These are phyloP conservation scores for Betta splendens DNA, from an alignment of 2,797 vertebrate species.

Conservation along the genomic window DNA sequence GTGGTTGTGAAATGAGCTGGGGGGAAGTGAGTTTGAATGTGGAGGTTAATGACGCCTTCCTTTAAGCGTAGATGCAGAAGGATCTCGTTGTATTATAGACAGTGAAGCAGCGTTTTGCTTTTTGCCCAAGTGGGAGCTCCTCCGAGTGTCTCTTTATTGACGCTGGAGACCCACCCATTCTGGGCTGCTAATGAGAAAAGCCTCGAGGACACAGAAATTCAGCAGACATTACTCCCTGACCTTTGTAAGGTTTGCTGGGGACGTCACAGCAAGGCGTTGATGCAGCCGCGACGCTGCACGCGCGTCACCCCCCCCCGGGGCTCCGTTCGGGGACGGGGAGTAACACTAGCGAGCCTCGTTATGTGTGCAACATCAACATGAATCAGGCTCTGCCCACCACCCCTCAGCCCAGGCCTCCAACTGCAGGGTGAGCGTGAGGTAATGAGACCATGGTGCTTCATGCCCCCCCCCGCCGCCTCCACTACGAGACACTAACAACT, in stretches of 20 bases:
- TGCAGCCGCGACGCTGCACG: slow-evolving; percentile 41
- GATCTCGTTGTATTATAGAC: slow-evolving; percentile 51
- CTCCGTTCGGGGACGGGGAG: slow-evolving; percentile 51
- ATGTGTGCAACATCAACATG: slow-evolving; percentile 77
- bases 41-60: slow-evolving; percentile 49
- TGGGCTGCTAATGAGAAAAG: slow-evolving; percentile 71
- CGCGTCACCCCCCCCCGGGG: slow-evolving; percentile 61
- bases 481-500: slow-evolving; percentile 73
- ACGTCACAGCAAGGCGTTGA: slow-evolving; percentile 43
- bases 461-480: slow-evolving; percentile 68
- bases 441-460: slow-evolving; percentile 73
- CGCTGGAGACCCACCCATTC: slow-evolving; percentile 67
- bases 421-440: slow-evolving; percentile 70
- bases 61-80: slow-evolving; percentile 43
- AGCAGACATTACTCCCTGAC: slow-evolving; percentile 75
- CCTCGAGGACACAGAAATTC: slow-evolving; percentile 65
- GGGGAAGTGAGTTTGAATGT: slow-evolving; percentile 33
- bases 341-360: slow-evolving; percentile 73
- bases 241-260: slow-evolving; percentile 67
- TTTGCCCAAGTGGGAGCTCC: slow-evolving; percentile 52
- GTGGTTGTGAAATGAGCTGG: slow-evolving; percentile 36
- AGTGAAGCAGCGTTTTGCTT: slow-evolving; percentile 38
- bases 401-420: slow-evolving; percentile 57
- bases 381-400: slow-evolving; percentile 73
- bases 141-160: slow-evolving; percentile 66